Base-by-base conservation (phyloP, 2,113 vertebrate species). In the Planiliza haematocheilus region DNA sequence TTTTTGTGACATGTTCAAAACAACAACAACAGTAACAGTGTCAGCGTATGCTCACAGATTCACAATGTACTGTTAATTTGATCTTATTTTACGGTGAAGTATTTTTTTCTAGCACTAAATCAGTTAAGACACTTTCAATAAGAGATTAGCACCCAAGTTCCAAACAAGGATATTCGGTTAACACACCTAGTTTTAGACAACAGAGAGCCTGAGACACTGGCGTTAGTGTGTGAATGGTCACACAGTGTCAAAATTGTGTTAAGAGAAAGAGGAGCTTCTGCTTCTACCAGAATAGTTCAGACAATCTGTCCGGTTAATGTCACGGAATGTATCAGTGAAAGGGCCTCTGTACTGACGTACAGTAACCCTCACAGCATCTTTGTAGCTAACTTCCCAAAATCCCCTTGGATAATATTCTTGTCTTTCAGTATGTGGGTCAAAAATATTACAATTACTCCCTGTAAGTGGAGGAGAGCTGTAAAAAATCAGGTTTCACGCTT, bases 261-360 rank as follows among this genome's bases (percentile, higher is more conserved):
- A 71, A 81, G 43, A 79, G 49, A 42, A 53, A 58, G 17, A 64
- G 56, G 66, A 18, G 63, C 50, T 56, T 45, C 70, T 42, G 66
- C 64, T 11, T 67, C 46, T 7, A 77, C 81, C 49, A 61, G 79
- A 82, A 86, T 64, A 77, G 69, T 43, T 61, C 55, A 77, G 74
- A 68, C 60, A 20, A 50, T 59, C 60, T 60, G 58, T 43, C 56
- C 51, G 17, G 73, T 17, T 84, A 82, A 79, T 34, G 65, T 64
- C 2, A 20, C 1, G 62, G 63, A 81, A 71, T 84, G 70, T 77
- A 42, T 34, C 42, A 55, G n/a, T 70, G 63, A 68, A 84, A 53
- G 51, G 18, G 45, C 0, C 63, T 68, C 30, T 57, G 37, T 30
- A 18, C n/a, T 36, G 45, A 45, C 18, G 16, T 36, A 30, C 24